Evolutionary conservation across 1,140 invertebrate genomes (phyloP).

Genomic region (Radopholus similis): DNA sequence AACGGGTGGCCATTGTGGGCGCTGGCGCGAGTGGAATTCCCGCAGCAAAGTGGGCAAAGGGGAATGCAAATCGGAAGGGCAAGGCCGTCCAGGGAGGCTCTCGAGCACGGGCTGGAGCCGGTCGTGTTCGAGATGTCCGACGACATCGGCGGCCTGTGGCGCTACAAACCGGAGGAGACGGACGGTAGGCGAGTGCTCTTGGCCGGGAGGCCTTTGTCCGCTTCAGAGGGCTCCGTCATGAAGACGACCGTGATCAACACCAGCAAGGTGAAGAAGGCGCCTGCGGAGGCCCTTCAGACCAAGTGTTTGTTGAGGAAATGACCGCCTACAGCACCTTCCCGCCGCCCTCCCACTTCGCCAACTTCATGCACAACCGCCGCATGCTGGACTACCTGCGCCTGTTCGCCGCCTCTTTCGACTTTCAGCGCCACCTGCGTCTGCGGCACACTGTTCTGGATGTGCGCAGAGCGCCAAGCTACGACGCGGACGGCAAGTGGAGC

Average conservation of each 20-base stretch:
- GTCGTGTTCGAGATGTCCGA: slow-evolving; percentile 62
- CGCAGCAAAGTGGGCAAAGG: slow-evolving; percentile 14
- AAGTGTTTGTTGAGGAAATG: slow-evolving; percentile 22
- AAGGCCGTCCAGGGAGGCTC: slow-evolving; percentile 36
- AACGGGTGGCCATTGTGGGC: slow-evolving; percentile 25
- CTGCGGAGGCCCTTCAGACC: neutral
- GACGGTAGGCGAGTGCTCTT: slow-evolving; percentile 17
- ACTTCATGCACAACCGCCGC: slow-evolving; percentile 62
- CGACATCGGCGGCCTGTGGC: slow-evolving; percentile 61
- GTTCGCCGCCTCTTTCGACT: slow-evolving; percentile 61
- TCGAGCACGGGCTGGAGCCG: slow-evolving; percentile 42
- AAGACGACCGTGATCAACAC: slow-evolving; percentile 63
- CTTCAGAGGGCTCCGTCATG: slow-evolving; percentile 60
- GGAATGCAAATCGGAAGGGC: neutral
- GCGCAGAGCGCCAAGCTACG: slow-evolving; percentile 23
- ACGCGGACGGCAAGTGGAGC: slow-evolving; percentile 46
- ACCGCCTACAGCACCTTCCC: slow-evolving; percentile 63
- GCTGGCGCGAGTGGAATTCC: slow-evolving; percentile 28
- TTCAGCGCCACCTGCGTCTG: slow-evolving; percentile 57
- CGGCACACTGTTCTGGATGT: slow-evolving; percentile 45
- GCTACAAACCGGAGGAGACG: slow-evolving; percentile 44
- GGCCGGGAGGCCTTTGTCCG: neutral
- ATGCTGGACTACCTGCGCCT: slow-evolving; percentile 61
- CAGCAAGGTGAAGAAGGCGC: slow-evolving; percentile 61
- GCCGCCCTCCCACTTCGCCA: slow-evolving; percentile 60